These are phyloP conservation scores for Hipposideros armiger DNA, from an alignment of 2,113 vertebrate genomes.

Conservation along the genomic window DNA sequence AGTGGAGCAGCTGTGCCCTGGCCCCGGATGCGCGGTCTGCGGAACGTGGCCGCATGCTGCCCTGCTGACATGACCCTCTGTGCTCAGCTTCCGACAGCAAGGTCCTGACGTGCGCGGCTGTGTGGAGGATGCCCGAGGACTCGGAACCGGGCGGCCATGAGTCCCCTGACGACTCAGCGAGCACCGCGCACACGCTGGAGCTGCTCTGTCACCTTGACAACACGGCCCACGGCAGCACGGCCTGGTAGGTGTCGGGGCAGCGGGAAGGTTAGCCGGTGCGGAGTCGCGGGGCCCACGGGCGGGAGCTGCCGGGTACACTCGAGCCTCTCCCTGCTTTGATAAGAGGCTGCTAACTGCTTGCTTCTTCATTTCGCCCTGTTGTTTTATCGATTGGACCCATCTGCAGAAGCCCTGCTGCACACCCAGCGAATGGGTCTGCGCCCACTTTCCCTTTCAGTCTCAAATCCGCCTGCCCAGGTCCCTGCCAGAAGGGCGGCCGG, in stretches of 20 bases:
- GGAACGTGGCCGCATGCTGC: slow-evolving; percentile 75
- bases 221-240: slow-evolving; percentile 92
- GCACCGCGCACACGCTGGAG: slow-evolving; percentile 97
- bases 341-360: too few species aligned
- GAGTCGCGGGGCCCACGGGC: too few species aligned
- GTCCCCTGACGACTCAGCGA: slow-evolving; percentile 97
- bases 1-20: too few species aligned
- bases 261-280: too few species aligned
- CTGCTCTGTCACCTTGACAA: slow-evolving; percentile 98
- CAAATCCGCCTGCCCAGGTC: not conserved
- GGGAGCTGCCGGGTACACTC: too few species aligned
- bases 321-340: too few species aligned
- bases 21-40: not conserved
- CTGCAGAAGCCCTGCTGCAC: not conserved
- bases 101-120: slow-evolving; percentile 95
- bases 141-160: slow-evolving; percentile 97
- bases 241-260: slow-evolving; percentile 91
- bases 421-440: slow-evolving; percentile 15
- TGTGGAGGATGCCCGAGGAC: slow-evolving; percentile 98
- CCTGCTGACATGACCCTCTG: slow-evolving; percentile 85
- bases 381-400: too few species aligned
- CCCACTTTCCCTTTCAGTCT: not conserved
- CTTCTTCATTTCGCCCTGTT: too few species aligned
- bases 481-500: not conserved
- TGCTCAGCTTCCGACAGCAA: slow-evolving; percentile 94